Evolutionary conservation across 2,888 invertebrate species (phyloP), one percentile per base, ranked within the genome.

Genomic region (Thecophora atra): DNA sequence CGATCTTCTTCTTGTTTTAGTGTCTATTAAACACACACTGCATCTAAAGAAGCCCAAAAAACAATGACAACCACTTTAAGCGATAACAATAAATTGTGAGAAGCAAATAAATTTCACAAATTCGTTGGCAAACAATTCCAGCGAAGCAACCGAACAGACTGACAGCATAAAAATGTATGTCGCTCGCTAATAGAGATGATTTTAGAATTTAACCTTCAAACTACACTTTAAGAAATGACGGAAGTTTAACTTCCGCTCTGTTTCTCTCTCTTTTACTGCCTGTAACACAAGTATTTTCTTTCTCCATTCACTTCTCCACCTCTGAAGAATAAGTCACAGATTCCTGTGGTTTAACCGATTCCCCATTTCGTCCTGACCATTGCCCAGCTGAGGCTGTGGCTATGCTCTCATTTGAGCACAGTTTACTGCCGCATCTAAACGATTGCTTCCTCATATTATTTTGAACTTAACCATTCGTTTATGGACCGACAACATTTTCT

Each of bases 261-360:
- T n/a, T n/a, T n/a, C n/a, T n/a, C n/a, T n/a, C n/a, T n/a, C n/a
- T n/a, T n/a, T n/a, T n/a, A n/a, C n/a, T n/a, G n/a, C n/a, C n/a
- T n/a, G n/a, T n/a, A n/a, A n/a, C n/a, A n/a, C n/a, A n/a, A n/a
- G n/a, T n/a, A n/a, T n/a, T n/a, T n/a, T n/a, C n/a, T n/a, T n/a
- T n/a, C n/a, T n/a, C n/a, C 54, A 21, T 6, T 3, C 21, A 11
- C 17, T 11, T 13, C 58, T 13, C 2, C 63, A 44, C 21, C 44
- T n/a, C n/a, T n/a, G n/a, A n/a, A n/a, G n/a, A n/a, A n/a, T n/a
- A n/a, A n/a, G n/a, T n/a, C n/a, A n/a, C n/a, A n/a, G n/a, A n/a
- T n/a, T n/a, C n/a, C 26, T 69, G 69, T 24, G 69, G 69, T 69
- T 47, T 19, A n/a, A 63, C 63, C 13, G 62, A 3, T 37, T 26